Evolutionary conservation across 2,113 vertebrate species (phyloP).

Genomic region (Trachemys scripta): DNA sequence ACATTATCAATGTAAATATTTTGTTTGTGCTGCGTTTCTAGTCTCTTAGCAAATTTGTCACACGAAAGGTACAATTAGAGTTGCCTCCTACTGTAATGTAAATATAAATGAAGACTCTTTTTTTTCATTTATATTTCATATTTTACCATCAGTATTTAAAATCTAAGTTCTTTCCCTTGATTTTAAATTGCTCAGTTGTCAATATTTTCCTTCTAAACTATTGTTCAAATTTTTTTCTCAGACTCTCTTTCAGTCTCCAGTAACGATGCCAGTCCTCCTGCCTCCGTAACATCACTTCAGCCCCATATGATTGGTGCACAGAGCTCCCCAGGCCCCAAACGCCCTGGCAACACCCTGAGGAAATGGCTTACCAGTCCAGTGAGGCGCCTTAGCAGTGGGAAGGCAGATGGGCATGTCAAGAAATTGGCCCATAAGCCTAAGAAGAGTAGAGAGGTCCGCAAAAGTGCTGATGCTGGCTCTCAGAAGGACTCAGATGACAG

Average conservation of each 20-base stretch:
- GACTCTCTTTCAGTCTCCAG: constrained; percentile 96
- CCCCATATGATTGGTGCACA: constrained; percentile 93
- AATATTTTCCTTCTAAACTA: neutral
- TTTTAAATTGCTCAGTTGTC: neutral
- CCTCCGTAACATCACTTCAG: constrained; percentile 93
- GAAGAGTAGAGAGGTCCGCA: constrained; percentile 95
- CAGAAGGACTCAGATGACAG: constrained; percentile 98
- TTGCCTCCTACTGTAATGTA: neutral
- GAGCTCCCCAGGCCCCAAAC: constrained; percentile 94
- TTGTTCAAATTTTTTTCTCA: constrained; percentile 49
- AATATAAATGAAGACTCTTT: neutral
- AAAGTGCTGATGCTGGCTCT: constrained; percentile 90
- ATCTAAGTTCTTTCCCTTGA: accelerated
- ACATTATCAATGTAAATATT: neutral
- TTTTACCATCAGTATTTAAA: neutral
- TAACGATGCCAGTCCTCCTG: constrained; percentile 91
- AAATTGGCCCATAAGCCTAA: constrained; percentile 98
- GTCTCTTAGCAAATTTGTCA: neutral
- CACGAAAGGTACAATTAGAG: neutral
- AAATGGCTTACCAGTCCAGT: constrained; percentile 99
- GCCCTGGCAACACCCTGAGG: constrained; percentile 96
- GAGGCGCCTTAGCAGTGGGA: constrained; percentile 96
- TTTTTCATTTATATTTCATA: neutral
- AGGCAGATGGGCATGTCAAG: constrained; percentile 96
- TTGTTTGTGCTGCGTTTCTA: neutral